Percentiles rank a stretch among this genome's conserved stretches.
These are phyloP conservation scores for Cephus pygmeus DNA, from an alignment of 2,888 invertebrate species.

Conservation along the genomic window DNA sequence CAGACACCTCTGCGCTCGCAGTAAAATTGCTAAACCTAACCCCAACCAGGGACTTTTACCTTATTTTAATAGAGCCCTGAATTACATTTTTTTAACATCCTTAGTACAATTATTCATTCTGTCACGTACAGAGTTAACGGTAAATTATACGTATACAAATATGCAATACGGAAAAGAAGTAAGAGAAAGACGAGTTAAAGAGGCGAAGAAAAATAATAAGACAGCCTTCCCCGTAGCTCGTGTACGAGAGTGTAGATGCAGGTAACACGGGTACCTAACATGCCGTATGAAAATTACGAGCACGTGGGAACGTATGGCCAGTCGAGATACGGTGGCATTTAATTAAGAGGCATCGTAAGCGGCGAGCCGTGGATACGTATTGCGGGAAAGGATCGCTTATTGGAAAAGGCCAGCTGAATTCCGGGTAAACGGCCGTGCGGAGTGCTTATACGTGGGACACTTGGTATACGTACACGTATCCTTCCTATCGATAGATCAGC, in stretches of 20 bases:
- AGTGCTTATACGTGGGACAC: not conserved
- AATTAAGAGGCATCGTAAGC: not conserved
- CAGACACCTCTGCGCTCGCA: not conserved
- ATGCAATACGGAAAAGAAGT: not conserved
- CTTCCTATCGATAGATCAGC: not conserved
- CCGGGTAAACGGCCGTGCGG: slow-evolving; percentile 25
- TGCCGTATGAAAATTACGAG: not conserved
- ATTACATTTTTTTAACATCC: not conserved
- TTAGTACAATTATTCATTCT: not conserved
- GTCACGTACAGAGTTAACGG: not conserved
- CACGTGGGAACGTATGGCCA: not conserved
- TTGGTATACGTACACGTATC: not conserved
- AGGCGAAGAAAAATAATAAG: slow-evolving; percentile 1
- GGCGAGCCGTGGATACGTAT: not conserved
- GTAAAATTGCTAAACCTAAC: not conserved
- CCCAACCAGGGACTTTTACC: not conserved
- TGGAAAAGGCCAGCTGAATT: slow-evolving; percentile 41
- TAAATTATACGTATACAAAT: not conserved
- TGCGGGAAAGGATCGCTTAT: slow-evolving; percentile 38
- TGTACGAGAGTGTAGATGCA: not conserved
- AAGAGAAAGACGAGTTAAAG: not conserved
- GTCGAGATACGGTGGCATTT: not conserved
- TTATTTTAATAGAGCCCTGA: not conserved
- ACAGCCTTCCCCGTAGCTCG: not conserved
- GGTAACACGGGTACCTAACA: not conserved